A percentile compares a stretch with the other conserved stretches of the same genome.
phyloP scores from a whole-genome alignment of 2,797 vertebrate species.

The Gymnoscopelus braueri region DNA sequence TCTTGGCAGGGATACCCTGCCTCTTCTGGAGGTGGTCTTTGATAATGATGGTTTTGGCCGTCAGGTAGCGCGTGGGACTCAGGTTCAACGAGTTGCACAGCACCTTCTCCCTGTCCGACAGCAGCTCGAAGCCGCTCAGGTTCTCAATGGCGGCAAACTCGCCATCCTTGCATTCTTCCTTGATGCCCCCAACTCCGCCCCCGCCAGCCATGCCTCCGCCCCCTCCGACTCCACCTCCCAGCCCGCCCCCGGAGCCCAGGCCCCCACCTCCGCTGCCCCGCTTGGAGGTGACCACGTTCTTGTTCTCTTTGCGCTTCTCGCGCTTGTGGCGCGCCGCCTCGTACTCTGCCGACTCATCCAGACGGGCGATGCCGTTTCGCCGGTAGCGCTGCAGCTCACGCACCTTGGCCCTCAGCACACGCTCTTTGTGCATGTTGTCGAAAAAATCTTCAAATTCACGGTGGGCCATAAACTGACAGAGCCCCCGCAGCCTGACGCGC shows the following conservation, averaged over 20 bases:
- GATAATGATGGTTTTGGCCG: conserved; percentile 97
- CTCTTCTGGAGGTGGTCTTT: conserved; percentile 97
- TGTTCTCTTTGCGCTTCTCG: conserved; percentile 95
- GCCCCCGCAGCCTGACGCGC: conserved; percentile 86
- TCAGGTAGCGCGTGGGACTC: conserved; percentile 93
- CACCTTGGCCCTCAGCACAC: conserved; percentile 90
- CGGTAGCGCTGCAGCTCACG: conserved; percentile 95
- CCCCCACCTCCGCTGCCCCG: conserved; percentile 71
- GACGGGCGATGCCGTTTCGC: conserved; percentile 91
- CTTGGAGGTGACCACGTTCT: conserved; percentile 84
- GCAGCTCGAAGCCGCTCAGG: conserved; percentile 91
- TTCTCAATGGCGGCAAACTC: conserved; percentile 95
- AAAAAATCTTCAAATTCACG: conserved; percentile 96
- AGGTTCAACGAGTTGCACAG: conserved; percentile 93
- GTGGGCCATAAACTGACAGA: conserved; percentile 97
- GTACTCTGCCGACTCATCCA: conserved; percentile 94
- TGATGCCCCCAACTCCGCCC: conserved; percentile 73
- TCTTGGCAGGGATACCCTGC: conserved; percentile 95
- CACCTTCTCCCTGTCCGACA: conserved; percentile 95
- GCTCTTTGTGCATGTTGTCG: conserved; percentile 96
- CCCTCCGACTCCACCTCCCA: conserved; percentile 57
- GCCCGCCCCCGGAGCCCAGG: conserved; percentile 76
- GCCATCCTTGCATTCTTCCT: conserved; percentile 90
- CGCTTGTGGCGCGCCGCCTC: conserved; percentile 95
- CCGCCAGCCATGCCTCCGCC: conserved; percentile 61